Percentiles rank a stretch among this genome's conserved stretches.
Conservation (phyloP, 2,888 invertebrate genomes). For the Cheilosia vulpina region DNA sequence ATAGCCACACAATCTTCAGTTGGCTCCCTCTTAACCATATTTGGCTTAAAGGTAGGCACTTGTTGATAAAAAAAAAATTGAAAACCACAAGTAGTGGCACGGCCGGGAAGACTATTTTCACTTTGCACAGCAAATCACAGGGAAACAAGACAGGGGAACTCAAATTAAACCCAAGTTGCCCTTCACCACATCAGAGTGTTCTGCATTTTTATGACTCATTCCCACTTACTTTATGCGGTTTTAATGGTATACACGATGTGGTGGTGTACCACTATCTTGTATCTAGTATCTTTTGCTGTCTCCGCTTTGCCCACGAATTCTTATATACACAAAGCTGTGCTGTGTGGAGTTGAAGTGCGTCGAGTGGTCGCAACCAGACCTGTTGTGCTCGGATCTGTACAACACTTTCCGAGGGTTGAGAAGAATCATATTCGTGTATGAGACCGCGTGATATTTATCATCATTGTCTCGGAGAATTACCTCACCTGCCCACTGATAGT, state of each 20-base stretch:
- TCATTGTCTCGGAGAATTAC: slow-evolving; percentile 32
- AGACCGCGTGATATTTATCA: slow-evolving; percentile 15
- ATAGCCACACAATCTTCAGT: slow-evolving; percentile 32
- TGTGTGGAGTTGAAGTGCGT: slow-evolving; percentile 3
- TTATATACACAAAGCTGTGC: slow-evolving; percentile 5
- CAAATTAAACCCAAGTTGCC: slow-evolving; percentile 20
- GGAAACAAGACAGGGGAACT: slow-evolving; percentile 3
- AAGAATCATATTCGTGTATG: neutral
- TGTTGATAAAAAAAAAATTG: slow-evolving; percentile 15
- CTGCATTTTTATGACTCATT: slow-evolving; percentile 55
- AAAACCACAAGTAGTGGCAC: slow-evolving; percentile 6
- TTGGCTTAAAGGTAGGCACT: slow-evolving; percentile 4
- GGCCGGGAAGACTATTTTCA: slow-evolving; percentile 11
- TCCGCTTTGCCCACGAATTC: slow-evolving; percentile 4
- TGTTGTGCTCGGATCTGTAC: slow-evolving; percentile 4
- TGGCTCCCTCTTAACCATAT: slow-evolving; percentile 1
- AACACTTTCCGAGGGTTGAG: slow-evolving; percentile 14
- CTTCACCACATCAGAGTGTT: slow-evolving; percentile 29
- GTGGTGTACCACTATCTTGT: slow-evolving; percentile 50
- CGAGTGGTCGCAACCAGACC: slow-evolving; percentile 7
- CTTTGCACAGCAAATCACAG: slow-evolving; percentile 46
- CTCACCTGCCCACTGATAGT: slow-evolving; percentile 1
- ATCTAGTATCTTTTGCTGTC: slow-evolving; percentile 42
- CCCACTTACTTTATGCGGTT: slow-evolving; percentile 49
- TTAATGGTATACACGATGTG: slow-evolving; percentile 43